Percentiles rank a stretch among this genome's conserved stretches.
Evolutionary conservation across 2,113 vertebrate genomes (phyloP).

Genomic region (Toxotes chatareus): DNA sequence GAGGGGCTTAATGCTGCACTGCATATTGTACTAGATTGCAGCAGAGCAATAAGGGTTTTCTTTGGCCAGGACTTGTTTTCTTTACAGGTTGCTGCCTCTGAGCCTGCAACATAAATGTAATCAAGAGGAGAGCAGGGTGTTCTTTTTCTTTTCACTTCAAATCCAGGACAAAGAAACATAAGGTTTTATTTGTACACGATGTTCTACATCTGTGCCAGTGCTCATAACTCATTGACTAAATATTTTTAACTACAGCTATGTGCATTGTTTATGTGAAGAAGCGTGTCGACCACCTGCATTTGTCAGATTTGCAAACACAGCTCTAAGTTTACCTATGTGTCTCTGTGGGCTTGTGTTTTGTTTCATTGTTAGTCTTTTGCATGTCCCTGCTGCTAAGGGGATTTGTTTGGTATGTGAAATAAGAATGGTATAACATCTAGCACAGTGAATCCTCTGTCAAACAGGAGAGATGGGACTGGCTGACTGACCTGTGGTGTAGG

Average conservation of each 20-base stretch:
- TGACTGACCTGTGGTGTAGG: constrained; percentile 94
- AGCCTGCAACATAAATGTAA: constrained; percentile 28
- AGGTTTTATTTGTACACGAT: constrained; percentile 2
- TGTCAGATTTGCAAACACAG: constrained; percentile 26
- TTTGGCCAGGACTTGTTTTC: constrained; percentile 41
- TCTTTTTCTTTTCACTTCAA: constrained; percentile 21
- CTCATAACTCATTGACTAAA: constrained; percentile 12
- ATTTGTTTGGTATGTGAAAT: background rate
- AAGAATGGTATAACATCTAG: background rate
- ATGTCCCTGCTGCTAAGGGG: constrained; percentile 45
- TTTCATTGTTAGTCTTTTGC: constrained; percentile 29
- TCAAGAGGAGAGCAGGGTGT: constrained; percentile 4
- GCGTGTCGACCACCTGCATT: constrained; percentile 33
- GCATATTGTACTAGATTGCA: constrained; percentile 65
- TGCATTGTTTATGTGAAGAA: constrained; percentile 11
- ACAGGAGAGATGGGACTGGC: background rate
- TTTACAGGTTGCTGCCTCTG: constrained; percentile 44
- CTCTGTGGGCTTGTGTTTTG: constrained; percentile 29
- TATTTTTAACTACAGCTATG: constrained; percentile 6
- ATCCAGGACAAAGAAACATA: constrained; percentile 21
- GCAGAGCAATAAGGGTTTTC: constrained; percentile 42
- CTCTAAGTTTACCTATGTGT: constrained; percentile 21
- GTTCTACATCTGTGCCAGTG: constrained; percentile 14
- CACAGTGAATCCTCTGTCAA: background rate
- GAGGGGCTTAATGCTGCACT: constrained; percentile 70